Conservation (phyloP, 2,888 invertebrate species). For the Cetonia aurata region DNA sequence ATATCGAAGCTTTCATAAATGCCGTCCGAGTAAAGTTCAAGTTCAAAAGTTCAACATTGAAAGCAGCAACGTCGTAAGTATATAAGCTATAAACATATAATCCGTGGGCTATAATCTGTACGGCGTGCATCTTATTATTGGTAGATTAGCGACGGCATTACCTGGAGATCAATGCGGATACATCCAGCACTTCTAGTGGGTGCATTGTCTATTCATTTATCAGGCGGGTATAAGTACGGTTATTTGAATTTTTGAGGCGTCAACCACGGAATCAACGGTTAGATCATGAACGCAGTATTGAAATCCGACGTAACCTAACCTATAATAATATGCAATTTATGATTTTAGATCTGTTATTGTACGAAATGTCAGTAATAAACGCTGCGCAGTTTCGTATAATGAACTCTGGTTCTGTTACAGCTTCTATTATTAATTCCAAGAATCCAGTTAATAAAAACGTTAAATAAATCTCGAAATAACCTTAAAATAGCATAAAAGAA, state of each 20-base stretch:
- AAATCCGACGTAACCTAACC: too few relatives aligned
- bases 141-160: conserved; percentile 20
- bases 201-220: conserved; percentile 17
- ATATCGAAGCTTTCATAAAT: conserved; percentile 18
- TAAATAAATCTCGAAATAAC: not conserved
- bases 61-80: conserved; percentile 18
- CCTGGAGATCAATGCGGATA: not conserved
- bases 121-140: conserved; percentile 23
- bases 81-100: conserved; percentile 29
- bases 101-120: conserved; percentile 13
- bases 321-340: too few relatives aligned
- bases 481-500: conserved; percentile 6
- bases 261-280: not conserved
- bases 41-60: conserved; percentile 45
- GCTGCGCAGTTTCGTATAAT: not conserved
- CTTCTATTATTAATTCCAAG: not conserved
- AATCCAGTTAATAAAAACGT: conserved; percentile 13
- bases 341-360: too few relatives aligned
- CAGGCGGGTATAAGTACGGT: not conserved
- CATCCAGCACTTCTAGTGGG: not conserved
- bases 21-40: conserved; percentile 39
- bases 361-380: too few relatives aligned
- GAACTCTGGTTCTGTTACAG: not conserved
- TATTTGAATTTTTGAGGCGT: not conserved
- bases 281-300: not conserved